Conservation (phyloP, 2,888 invertebrate species). For the Neelides folsomi region DNA sequence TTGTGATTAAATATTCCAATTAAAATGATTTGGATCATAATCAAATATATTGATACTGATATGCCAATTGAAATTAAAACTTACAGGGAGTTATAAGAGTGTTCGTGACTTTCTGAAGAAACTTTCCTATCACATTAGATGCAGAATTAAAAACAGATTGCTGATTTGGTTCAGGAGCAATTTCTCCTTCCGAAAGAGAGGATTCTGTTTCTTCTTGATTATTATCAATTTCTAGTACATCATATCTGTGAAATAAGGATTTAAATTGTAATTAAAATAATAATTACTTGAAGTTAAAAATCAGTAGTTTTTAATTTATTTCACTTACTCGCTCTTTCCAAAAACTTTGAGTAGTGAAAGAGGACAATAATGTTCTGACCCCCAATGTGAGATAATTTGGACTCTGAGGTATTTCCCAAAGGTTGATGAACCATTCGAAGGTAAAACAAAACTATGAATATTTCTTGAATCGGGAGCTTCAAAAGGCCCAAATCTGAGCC, state of each 20-base stretch:
- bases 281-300: too few relatives aligned
- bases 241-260: constrained; percentile 39
- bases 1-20: too few relatives aligned
- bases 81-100: too few relatives aligned
- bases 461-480: constrained; percentile 26
- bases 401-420: constrained; percentile 37
- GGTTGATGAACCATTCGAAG: constrained; percentile 30
- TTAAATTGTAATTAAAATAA: constrained; percentile 12
- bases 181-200: constrained; percentile 36
- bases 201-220: constrained; percentile 39
- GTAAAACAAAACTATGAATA: constrained; percentile 30
- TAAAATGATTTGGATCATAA: too few relatives aligned
- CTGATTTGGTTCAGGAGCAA: constrained; percentile 27
- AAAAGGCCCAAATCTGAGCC: constrained; percentile 28
- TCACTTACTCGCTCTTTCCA: constrained; percentile 68
- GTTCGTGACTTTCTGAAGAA: too few relatives aligned
- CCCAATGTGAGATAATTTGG: constrained; percentile 86
- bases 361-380: constrained; percentile 94
- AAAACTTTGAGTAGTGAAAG: constrained; percentile 87
- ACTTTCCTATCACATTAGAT: constrained; percentile 48
- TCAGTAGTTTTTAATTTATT: too few relatives aligned
- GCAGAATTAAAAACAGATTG: constrained; percentile 55
- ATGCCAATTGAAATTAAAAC: not conserved
- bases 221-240: constrained; percentile 69
- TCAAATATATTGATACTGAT: too few relatives aligned